Conservation (phyloP, 1,140 invertebrate species). For the Argopecten irradians region DNA sequence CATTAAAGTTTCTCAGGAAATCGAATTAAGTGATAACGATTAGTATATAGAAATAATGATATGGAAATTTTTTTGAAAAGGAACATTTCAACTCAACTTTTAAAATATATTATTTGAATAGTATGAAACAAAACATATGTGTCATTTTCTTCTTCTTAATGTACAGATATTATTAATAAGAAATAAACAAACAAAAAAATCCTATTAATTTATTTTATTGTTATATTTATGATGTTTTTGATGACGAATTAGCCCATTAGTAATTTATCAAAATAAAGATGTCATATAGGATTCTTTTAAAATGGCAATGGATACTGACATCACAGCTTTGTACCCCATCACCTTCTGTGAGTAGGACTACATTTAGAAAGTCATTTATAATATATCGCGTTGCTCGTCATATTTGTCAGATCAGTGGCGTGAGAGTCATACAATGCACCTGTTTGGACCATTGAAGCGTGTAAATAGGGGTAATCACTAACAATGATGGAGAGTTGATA, state of each 20-base stretch:
- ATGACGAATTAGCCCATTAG: background rate
- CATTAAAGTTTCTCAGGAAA: background rate
- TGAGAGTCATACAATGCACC: background rate
- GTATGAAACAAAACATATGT: background rate
- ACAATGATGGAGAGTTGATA: background rate
- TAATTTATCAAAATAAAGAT: background rate
- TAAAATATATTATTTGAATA: background rate
- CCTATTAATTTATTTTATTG: background rate
- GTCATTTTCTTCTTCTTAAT: no score
- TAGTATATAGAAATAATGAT: background rate
- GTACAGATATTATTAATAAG: no score
- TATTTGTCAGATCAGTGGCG: background rate
- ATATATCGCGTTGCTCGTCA: background rate
- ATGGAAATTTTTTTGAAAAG: background rate
- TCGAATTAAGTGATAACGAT: background rate
- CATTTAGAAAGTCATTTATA: background rate
- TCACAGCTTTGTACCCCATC: background rate
- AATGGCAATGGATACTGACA: background rate
- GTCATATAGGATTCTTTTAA: background rate
- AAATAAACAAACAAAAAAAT: background rate
- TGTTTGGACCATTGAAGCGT: background rate
- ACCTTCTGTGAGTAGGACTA: background rate
- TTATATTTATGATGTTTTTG: background rate
- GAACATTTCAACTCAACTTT: background rate
- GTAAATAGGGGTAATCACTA: background rate